Evolutionary conservation across 2,113 vertebrate species (phyloP), one percentile per base, ranked within the genome.

Genomic region (Leptobrachium ailaonicum): DNA sequence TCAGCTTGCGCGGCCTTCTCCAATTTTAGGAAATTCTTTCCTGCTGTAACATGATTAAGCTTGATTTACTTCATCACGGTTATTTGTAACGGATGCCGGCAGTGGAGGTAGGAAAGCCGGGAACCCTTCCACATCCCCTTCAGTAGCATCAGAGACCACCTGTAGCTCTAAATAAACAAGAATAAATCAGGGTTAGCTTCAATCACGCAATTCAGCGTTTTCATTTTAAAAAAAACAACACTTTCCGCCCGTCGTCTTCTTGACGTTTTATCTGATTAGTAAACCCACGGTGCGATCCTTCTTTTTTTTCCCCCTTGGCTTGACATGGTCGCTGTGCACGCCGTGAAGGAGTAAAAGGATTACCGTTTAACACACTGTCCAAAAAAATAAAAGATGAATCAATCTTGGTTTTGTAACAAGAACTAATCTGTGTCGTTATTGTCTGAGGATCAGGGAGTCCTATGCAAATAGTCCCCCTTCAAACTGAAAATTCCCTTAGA

Each of bases 131-230:
- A 71, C 2, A 2, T 75, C 70, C 13, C 68, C 73, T 20, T 74
- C 82, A 13, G 78, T 68, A 41, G 14, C 73, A 14, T 81, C 79
- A 6, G 79, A 81, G 8, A 75, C 72, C 45, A 81, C 79, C 72
- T 81, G 79, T 64, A 81, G 66, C 68, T 81, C 79, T 81, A 20
- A 69, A 81, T 66, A 44, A 68, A 71, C 20, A 45, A 50, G 40
- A 60, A 13, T 10, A 11, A 60, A 60, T 1, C 9, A 50, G 4
- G 47, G 47, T 50, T 50, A 50, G 8, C 2, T 13, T 3, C 3
- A 60, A 60, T 14, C 56, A 60, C 3, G 13, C 3, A 12, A 60
- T 60, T 14, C 13, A 12, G 3, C 11, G 10, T 1, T 60, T 54
- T 14, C 9, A 60, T 50, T 50, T 50, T 50, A 2, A 60, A 60